phyloP scores from a whole-genome alignment of 2,888 invertebrate species.

The Dione juno region DNA sequence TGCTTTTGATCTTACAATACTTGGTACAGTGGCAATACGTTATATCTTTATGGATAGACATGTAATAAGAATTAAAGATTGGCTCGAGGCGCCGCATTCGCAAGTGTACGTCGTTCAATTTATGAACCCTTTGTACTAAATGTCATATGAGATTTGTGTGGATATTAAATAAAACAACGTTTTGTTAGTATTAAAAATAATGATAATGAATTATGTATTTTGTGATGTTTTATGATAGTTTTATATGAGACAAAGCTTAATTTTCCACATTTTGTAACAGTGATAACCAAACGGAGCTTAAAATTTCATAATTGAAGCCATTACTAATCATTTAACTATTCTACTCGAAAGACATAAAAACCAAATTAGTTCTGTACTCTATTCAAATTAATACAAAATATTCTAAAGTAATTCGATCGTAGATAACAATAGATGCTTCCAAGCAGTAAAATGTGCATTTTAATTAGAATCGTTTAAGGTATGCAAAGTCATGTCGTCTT shows the following conservation, averaged over 20 bases:
- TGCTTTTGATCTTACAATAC: constrained; percentile 48
- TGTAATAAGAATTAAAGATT: constrained; percentile 47
- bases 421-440: constrained; percentile 67
- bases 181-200: neutral
- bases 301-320: too few relatives aligned
- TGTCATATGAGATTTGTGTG: neutral
- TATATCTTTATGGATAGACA: constrained; percentile 57
- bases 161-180: neutral
- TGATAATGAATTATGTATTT: too few relatives aligned
- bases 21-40: constrained; percentile 61
- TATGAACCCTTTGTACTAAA: constrained; percentile 15
- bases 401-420: constrained; percentile 60
- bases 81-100: constrained; percentile 25
- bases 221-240: too few relatives aligned
- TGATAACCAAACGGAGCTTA: too few relatives aligned
- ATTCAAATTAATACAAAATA: constrained; percentile 47
- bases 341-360: neutral
- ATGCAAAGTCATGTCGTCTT: constrained; percentile 65
- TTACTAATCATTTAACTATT: neutral
- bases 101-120: constrained; percentile 26
- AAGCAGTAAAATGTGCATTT: constrained; percentile 68
- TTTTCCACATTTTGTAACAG: too few relatives aligned
- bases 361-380: neutral
- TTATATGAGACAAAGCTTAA: too few relatives aligned
- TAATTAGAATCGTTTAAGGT: constrained; percentile 72